These are phyloP conservation scores for Vespertilio murinus DNA, from an alignment of 2,797 vertebrate genomes.

Conservation along the genomic window DNA sequence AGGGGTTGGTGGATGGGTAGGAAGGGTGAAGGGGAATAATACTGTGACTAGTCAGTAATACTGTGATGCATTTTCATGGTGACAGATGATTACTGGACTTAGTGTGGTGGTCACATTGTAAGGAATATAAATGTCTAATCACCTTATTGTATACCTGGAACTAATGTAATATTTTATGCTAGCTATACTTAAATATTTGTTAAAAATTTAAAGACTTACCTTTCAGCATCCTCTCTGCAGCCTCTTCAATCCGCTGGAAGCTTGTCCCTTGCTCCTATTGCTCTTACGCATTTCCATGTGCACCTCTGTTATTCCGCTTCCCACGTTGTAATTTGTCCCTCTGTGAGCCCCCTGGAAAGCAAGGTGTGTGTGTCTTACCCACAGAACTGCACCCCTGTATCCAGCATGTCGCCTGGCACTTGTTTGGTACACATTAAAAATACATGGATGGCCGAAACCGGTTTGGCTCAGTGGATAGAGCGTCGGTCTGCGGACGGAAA, in stretches of 20 bases:
- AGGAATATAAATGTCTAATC: background rate
- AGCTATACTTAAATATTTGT: background rate
- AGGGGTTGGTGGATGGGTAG: background rate
- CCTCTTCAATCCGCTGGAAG: background rate
- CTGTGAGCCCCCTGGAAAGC: background rate
- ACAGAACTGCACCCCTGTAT: background rate
- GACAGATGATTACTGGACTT: background rate
- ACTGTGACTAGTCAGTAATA: background rate
- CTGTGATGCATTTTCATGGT: background rate
- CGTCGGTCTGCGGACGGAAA: too few species aligned
- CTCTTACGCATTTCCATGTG: background rate
- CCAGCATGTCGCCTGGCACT: background rate
- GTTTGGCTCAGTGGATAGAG: too few species aligned
- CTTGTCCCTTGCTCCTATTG: background rate
- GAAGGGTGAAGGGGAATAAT: background rate
- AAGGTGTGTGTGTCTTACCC: background rate
- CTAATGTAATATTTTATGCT: background rate
- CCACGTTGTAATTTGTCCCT: background rate
- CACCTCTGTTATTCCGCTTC: background rate
- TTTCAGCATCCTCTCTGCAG: background rate
- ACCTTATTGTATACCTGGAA: background rate
- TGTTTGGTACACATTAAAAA: slow-evolving; percentile 8
- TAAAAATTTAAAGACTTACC: background rate
- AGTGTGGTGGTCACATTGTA: background rate
- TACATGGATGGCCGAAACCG: background rate